Conservation (phyloP, 2,113 vertebrate species). For the Albula glossodonta region DNA sequence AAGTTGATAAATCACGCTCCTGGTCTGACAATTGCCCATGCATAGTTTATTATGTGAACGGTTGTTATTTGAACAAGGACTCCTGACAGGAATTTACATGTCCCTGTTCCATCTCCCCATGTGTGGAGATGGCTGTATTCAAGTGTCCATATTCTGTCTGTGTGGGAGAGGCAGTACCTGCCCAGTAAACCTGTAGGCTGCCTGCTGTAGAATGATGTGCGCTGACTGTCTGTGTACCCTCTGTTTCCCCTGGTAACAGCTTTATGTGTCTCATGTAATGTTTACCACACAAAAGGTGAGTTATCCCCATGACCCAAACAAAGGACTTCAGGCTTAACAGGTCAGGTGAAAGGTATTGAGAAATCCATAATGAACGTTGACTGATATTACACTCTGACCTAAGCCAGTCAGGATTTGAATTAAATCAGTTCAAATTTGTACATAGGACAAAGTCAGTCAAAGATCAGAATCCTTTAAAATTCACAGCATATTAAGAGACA, state of each 20-base stretch:
- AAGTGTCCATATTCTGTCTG: not conserved
- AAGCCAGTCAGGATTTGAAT: not conserved
- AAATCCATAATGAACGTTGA: not conserved
- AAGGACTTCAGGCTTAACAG: slow-evolving; percentile 31
- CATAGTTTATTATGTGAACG: too few relatives aligned
- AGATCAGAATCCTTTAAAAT: not conserved
- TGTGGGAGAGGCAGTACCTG: not conserved
- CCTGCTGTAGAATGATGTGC: slow-evolving; percentile 36
- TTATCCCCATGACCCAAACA: slow-evolving; percentile 40
- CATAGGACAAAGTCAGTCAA: not conserved
- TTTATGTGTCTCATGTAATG: slow-evolving; percentile 49
- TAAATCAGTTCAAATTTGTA: not conserved
- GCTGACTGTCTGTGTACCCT: slow-evolving; percentile 37
- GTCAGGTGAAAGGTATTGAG: not conserved
- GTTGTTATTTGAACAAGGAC: too few relatives aligned
- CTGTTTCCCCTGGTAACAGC: slow-evolving; percentile 42
- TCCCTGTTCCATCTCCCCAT: too few relatives aligned
- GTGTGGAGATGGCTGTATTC: too few relatives aligned
- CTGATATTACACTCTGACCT: not conserved
- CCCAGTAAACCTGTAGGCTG: slow-evolving; percentile 11
- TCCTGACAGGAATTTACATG: too few relatives aligned
- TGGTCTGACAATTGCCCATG: too few relatives aligned
- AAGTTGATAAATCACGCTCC: not conserved
- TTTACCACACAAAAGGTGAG: slow-evolving; percentile 56
- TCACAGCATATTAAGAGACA: not conserved